Evolutionary conservation across 2,797 vertebrate genomes (phyloP).

Genomic region (Coregonus suidteri): DNA sequence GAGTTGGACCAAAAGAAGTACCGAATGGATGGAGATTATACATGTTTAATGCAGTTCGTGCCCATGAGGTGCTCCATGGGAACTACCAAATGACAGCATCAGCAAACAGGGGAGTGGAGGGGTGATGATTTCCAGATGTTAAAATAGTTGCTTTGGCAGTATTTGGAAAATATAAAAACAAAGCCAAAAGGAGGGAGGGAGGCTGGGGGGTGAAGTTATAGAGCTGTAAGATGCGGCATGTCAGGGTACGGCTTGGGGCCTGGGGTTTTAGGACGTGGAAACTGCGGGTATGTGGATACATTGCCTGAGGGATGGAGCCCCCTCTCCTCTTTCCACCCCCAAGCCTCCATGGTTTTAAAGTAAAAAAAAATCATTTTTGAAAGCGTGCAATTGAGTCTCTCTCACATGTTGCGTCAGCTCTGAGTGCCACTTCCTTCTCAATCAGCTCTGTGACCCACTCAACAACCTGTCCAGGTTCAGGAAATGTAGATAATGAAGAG

Average conservation of each 20-base stretch:
- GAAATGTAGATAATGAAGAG: constrained; percentile 47
- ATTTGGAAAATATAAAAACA: constrained; percentile 29
- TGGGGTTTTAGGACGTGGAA: constrained; percentile 25
- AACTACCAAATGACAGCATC: constrained; percentile 71
- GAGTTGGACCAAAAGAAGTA: constrained; percentile 20
- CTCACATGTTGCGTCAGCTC: constrained; percentile 34
- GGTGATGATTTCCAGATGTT: constrained; percentile 89
- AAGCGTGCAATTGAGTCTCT: constrained; percentile 42
- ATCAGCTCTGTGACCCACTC: constrained; percentile 53
- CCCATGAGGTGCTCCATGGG: constrained; percentile 63
- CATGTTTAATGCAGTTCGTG: constrained; percentile 45
- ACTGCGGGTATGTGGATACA: not conserved
- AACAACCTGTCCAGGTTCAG: constrained; percentile 26
- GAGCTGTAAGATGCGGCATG: constrained; percentile 42
- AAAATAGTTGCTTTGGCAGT: constrained; percentile 79
- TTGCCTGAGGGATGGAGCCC: constrained; percentile 12
- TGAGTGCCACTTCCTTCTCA: constrained; percentile 50
- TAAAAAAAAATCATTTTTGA: constrained; percentile 46
- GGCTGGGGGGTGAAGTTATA: constrained; percentile 51
- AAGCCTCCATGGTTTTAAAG: constrained; percentile 44
- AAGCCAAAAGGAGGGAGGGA: constrained; percentile 42
- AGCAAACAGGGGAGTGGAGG: constrained; percentile 61
- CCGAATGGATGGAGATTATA: constrained; percentile 36
- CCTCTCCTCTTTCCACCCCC: not conserved
- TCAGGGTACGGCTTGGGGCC: constrained; percentile 27